A percentile compares a stretch with the other conserved stretches of the same genome.
These are phyloP conservation scores for Phallusia fumigata DNA, from an alignment of 23 tunicate genomes.

Conservation along the genomic window DNA sequence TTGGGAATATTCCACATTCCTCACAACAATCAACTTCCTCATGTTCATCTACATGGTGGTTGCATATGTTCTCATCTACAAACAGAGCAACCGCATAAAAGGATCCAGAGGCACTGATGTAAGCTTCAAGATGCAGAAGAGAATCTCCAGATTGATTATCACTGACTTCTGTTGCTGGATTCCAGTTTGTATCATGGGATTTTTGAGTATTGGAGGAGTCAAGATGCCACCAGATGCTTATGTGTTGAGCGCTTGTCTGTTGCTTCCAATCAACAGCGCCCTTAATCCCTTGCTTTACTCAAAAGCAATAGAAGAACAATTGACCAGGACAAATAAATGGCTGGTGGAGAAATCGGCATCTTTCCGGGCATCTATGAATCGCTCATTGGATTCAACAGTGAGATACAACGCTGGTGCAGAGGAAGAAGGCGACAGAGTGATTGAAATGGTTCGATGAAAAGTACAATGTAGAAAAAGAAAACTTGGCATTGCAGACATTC, in stretches of 20 bases:
- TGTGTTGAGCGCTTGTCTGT: conserved; percentile 7
- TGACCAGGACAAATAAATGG: too few relatives aligned
- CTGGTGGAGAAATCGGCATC: too few relatives aligned
- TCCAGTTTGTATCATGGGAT: conserved; percentile 8
- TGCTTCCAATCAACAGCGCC: conserved; percentile 46
- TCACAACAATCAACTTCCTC: conserved; percentile 4
- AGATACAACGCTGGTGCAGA: too few relatives aligned
- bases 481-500: too few relatives aligned
- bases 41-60: conserved; percentile 15
- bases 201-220: background rate
- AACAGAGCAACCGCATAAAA: background rate
- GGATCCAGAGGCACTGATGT: background rate
- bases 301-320: background rate
- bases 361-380: too few relatives aligned
- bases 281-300: conserved; percentile 43
- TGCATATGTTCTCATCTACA: conserved; percentile 1
- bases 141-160: background rate
- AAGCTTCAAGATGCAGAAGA: background rate
- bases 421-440: too few relatives aligned
- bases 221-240: conserved; percentile 2
- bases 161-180: background rate
- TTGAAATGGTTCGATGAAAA: too few relatives aligned
- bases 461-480: too few relatives aligned
- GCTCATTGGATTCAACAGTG: too few relatives aligned
- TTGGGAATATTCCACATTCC: background rate